phyloP scores from a whole-genome alignment of 2,888 invertebrate species.

The Megaustenia siamemsis region DNA sequence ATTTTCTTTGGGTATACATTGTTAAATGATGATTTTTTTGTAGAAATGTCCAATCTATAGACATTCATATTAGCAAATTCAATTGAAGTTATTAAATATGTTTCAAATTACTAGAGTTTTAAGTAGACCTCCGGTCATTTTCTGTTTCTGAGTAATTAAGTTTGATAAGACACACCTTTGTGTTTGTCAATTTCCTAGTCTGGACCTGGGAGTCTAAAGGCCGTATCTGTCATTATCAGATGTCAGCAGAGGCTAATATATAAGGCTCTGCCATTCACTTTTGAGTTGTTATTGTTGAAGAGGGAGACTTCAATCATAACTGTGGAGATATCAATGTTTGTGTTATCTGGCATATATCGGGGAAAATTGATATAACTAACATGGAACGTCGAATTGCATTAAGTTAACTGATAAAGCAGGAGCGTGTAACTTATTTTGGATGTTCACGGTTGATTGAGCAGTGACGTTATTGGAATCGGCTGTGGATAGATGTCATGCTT shows the following conservation, averaged over 20 bases:
- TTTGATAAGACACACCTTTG: no score
- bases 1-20: no score
- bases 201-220: no score
- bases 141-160: no score
- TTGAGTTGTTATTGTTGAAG: not conserved
- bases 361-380: not conserved
- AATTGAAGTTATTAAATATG: no score
- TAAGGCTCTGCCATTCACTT: not conserved
- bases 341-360: no score
- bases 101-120: no score
- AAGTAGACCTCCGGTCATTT: no score
- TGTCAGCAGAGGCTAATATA: not conserved
- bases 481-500: not conserved
- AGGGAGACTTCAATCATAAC: not conserved
- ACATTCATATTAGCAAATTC: no score
- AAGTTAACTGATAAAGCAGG: not conserved
- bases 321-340: not conserved
- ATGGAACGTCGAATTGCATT: slow-evolving; percentile 29
- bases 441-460: not conserved
- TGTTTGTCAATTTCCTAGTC: no score
- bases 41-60: no score
- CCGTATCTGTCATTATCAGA: not conserved
- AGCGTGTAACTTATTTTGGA: slow-evolving; percentile 15
- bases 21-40: no score
- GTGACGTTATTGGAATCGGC: not conserved